Percentiles rank a stretch among this genome's conserved stretches.
Evolutionary conservation across 1,140 invertebrate genomes (phyloP).

Genomic region (Drosophila tristis): DNA sequence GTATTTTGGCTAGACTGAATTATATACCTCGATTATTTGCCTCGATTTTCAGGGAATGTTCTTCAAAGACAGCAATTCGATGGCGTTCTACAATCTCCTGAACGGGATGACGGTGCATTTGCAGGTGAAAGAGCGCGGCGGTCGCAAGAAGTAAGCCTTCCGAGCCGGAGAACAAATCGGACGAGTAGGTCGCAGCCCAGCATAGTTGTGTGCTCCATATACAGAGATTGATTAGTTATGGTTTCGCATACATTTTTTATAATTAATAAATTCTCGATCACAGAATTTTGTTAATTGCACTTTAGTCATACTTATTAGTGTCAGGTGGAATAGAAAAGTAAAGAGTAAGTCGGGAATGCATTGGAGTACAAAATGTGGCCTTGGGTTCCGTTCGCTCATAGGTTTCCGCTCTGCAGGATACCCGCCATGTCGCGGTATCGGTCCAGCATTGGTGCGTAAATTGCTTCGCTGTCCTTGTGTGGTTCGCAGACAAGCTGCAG

Average conservation of each 20-base stretch:
- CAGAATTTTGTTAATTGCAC: constrained; percentile 76
- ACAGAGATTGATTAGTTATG: constrained; percentile 65
- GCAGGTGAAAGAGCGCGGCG: constrained; percentile 98
- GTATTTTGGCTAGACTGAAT: constrained; percentile 1
- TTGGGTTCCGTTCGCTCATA: constrained; percentile 5
- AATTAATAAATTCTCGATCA: constrained; percentile 77
- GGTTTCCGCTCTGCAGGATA: constrained; percentile 31
- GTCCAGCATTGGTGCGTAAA: constrained; percentile 88
- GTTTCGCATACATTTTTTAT: constrained; percentile 69
- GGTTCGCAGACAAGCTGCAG: constrained; percentile 86
- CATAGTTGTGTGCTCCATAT: constrained; percentile 8
- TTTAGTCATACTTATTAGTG: constrained; percentile 51
- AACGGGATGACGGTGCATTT: constrained; percentile 93
- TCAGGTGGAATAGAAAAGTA: constrained; percentile 43
- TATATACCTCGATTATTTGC: not conserved
- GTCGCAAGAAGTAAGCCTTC: constrained; percentile 94
- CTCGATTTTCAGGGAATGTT: constrained; percentile 93
- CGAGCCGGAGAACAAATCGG: not conserved
- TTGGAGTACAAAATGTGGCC: constrained; percentile 26
- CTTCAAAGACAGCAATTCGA: constrained; percentile 97
- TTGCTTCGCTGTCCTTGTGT: constrained; percentile 87
- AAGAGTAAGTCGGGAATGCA: constrained; percentile 30
- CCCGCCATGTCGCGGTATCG: constrained; percentile 86
- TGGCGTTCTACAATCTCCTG: constrained; percentile 98
- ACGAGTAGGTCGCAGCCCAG: too few relatives aligned